Evolutionary conservation across 2,113 vertebrate species (phyloP), one percentile per base, ranked within the genome.

Genomic region (Phalacrocorax carbo): DNA sequence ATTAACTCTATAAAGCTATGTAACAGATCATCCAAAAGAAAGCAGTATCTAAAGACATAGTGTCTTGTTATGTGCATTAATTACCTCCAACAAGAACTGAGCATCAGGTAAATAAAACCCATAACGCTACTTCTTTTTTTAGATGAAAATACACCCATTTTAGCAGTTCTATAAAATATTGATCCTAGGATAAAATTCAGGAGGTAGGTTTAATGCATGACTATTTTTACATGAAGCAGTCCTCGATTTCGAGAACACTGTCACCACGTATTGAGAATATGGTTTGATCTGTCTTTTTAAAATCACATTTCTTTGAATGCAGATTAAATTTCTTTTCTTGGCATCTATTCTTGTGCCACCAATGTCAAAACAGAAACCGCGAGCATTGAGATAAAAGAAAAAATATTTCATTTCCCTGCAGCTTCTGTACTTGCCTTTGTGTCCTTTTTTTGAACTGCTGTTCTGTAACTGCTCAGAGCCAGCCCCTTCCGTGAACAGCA

Each of bases 251-350:
- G 15, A 52, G 64, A 94, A 61, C 21, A 15, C 42, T 84, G 72
- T 92, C 61, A 52, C 44, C 25, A 5, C 4, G 29, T 60, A 86
- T 40, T 76, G 57, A 65, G 83, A 78, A 55, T 26, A 26, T 44
- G 52, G 73, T 71, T 81, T 87, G 79, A 61, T 88, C 66, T 34
- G 42, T 46, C 71, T 94, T 80, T 90, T 92, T 4, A 66, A 83
- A 92, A 89, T 77, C 2, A 13, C 40, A n/a, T 84, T 80, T 76
- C 9, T 92, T 77, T 73, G 77, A 93, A 79, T 40, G 11, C 20
- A 77, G 73, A 94, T 90, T 62, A 42, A 36, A 79, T 88, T 82
- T 78, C 55, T 86, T 93, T 96, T 71, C 73, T 77, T 75, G 32
- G 13, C 61, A 62, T 88, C 94, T 78, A 79, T 93, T 93, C 58